Base-by-base conservation (phyloP, 92 coral and sea anemone genomes). In the Umimayanthus kanabou region DNA sequence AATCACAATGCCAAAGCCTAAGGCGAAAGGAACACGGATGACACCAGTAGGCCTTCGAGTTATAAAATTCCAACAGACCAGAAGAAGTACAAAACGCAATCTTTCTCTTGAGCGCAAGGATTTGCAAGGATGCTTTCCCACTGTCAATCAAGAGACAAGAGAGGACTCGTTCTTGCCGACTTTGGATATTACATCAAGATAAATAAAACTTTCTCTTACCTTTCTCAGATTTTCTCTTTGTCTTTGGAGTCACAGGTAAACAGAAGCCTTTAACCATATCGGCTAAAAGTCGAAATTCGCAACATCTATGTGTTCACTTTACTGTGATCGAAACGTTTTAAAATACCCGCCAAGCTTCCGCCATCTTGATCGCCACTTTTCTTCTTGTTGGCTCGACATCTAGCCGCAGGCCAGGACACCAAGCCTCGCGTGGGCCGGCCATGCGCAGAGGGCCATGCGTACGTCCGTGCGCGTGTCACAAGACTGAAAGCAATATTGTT, bases 211-310 rank as follows among this genome's bases (percentile, higher is more conserved):
- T 40, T 25, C 23, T 53, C 78, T 83, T 53, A 83, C 87, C 87
- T 83, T 83, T 20, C 25, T 75, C 79, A 22, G n/a, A 33, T 75
- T 75, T 83, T 43, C 30, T 83, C 87, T 67, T 70, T 70, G 77
- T 43, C 78, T 83, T 70, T 70, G 87, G 78, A 23, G 77, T 42
- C 33, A 83, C 66, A 45, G 77, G 87, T 11, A 83, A 83, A 83
- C 87, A 83, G 87, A 70, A 83, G 77, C 77, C 26, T 83, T 83
- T 83, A 42, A 83, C 87, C 87, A 83, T 83, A 8, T 11, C 67
- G 33, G 77, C 15, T 39, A 70, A 70, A 5, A 39, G 28, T 65
- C 29, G 74, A 33, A 65, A 42, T n/a, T 23, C 9, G 74, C 55
- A 49, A 13, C 39, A 77, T 80, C 70, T 55, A 33, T n/a, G 16